phyloP scores from a whole-genome alignment of 2,888 invertebrate species.

The Dendrolimus pini region DNA sequence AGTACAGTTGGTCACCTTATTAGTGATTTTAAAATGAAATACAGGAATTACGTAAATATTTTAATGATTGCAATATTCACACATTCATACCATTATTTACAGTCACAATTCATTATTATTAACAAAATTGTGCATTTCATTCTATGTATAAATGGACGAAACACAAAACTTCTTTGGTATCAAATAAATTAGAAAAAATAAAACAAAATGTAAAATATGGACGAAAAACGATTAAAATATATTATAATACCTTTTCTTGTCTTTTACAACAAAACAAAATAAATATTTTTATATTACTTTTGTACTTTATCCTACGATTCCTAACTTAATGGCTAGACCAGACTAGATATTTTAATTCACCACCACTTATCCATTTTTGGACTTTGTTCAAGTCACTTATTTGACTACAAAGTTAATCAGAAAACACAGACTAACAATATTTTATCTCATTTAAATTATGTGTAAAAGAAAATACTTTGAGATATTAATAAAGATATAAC shows the following conservation, averaged over 20 bases:
- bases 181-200: constrained; percentile 23
- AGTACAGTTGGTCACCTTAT: background rate
- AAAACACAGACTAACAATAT: background rate
- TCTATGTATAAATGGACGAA: constrained; percentile 23
- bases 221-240: constrained; percentile 35
- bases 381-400: constrained; percentile 13
- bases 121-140: constrained; percentile 69
- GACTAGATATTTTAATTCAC: background rate
- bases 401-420: constrained; percentile 23
- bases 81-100: constrained; percentile 71
- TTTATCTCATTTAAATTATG: no score
- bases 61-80: constrained; percentile 72
- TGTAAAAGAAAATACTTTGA: no score
- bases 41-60: constrained; percentile 62
- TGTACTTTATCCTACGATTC: constrained; percentile 8
- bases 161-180: constrained; percentile 38
- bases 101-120: constrained; percentile 57
- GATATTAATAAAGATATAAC: no score
- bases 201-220: constrained; percentile 41
- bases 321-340: constrained; percentile 3
- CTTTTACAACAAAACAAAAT: constrained; percentile 30
- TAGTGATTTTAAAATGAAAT: constrained; percentile 10
- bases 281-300: constrained; percentile 10
- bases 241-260: constrained; percentile 24
- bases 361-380: constrained; percentile 14